Evolutionary conservation across 2,888 invertebrate species (phyloP).

Genomic region (Helleia helle): DNA sequence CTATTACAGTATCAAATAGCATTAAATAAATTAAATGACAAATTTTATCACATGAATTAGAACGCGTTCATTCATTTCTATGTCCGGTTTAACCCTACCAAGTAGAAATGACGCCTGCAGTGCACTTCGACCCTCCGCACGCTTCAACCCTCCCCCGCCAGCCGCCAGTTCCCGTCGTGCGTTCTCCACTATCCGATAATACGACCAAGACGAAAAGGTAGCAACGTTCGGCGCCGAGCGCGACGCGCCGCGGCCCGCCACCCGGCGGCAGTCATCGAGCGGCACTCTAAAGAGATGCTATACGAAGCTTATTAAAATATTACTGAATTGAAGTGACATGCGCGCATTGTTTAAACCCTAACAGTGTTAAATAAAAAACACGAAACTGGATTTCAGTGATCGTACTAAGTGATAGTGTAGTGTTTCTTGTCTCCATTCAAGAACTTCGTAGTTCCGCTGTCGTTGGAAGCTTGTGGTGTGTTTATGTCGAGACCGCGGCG

Average conservation of each 20-base stretch:
- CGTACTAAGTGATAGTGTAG: slow-evolving; percentile 48
- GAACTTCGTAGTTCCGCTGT: slow-evolving; percentile 33
- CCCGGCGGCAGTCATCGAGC: slow-evolving; percentile 67
- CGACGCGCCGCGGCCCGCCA: slow-evolving; percentile 24
- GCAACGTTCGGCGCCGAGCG: slow-evolving; percentile 20
- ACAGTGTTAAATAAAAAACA: slow-evolving; percentile 61
- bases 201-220: slow-evolving; percentile 18
- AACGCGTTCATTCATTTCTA: slow-evolving; percentile 24
- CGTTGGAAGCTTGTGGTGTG: slow-evolving; percentile 63
- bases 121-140: slow-evolving; percentile 34
- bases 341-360: slow-evolving; percentile 45
- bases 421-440: slow-evolving; percentile 39
- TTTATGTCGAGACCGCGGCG: slow-evolving; percentile 67
- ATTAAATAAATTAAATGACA: too few species aligned
- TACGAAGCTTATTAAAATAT: slow-evolving; percentile 20
- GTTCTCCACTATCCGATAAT: slow-evolving; percentile 12
- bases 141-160: slow-evolving; percentile 25
- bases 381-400: slow-evolving; percentile 62
- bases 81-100: slow-evolving; percentile 24
- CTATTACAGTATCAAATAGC: too few species aligned
- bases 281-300: slow-evolving; percentile 30
- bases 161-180: slow-evolving; percentile 6
- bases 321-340: slow-evolving; percentile 48
- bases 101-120: slow-evolving; percentile 28
- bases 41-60: too few species aligned